Base-by-base conservation (phyloP, 2,797 vertebrate species). In the Pyrocephalus nanus region DNA sequence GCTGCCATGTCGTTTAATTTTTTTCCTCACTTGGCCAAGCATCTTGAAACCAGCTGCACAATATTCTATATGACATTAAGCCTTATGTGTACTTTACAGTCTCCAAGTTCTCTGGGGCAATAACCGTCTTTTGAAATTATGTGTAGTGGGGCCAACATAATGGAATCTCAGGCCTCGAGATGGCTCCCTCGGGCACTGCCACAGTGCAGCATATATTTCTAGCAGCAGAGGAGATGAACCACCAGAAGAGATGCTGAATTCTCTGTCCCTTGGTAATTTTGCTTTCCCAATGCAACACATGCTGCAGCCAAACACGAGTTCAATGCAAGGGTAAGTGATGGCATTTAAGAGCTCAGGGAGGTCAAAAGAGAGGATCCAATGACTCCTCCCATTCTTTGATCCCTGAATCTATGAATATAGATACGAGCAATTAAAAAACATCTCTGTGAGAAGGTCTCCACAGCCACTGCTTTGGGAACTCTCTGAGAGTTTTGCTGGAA, bases 401-500 rank as follows among this genome's bases (percentile, higher is more conserved):
- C 74, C 53, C n/a, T 64, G 80, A 93, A 77, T 85, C 64, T 79
- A 65, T 93, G 92, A 93, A 96, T 94, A 88, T 22, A 43, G 50
- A 90, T 88, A 71, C 43, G 26, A 73, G 55, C 64, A 93, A 85
- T 90, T 88, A 87, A 71, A 93, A 84, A 74, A 32, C 40, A 70
- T 64, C 48, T 73, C 67, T 81, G 36, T 54, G 42, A 23, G 82
- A 88, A 94, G 60, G 53, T 69, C 61, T 93, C 58, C 43, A 43
- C 13, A 50, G 55, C 50, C 54, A 51, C 47, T 77, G 66, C 62
- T 81, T 70, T 54, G 69, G 73, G 42, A 75, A 64, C 2, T 2
- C 53, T 22, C 36, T 0, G 0, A 47, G 54, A 71, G 32, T 88
- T 93, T 43, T 92, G 62, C 51, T 70, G 25, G 34, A 76, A 92